Evolutionary conservation across 2,888 invertebrate species (phyloP).

Genomic region (Latrodectus elegans): DNA sequence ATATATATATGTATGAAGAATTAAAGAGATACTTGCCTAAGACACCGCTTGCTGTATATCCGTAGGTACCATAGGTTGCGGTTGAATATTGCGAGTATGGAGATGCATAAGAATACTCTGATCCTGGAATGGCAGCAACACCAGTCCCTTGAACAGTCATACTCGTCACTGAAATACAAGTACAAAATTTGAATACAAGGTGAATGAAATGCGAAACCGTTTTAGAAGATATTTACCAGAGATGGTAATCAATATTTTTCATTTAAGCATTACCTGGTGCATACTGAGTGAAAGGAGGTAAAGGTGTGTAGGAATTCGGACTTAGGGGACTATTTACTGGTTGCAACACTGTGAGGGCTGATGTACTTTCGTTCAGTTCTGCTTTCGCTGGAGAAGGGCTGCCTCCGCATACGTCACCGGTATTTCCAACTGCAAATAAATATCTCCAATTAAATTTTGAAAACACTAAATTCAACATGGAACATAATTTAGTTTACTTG

Average conservation of each 20-base stretch:
- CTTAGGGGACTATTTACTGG: slow-evolving; percentile 77
- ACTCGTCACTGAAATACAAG: slow-evolving; percentile 54
- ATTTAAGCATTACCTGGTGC: slow-evolving; percentile 79
- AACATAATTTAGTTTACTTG: too few relatives aligned
- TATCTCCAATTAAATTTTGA: too few relatives aligned
- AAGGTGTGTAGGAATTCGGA: slow-evolving; percentile 75
- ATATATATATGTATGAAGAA: neutral
- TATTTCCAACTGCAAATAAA: slow-evolving; percentile 58
- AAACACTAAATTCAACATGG: too few relatives aligned
- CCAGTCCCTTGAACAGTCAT: slow-evolving; percentile 70
- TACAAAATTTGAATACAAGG: neutral
- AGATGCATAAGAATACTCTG: slow-evolving; percentile 84
- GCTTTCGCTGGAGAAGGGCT: slow-evolving; percentile 72
- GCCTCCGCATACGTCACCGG: slow-evolving; percentile 71
- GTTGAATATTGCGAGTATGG: slow-evolving; percentile 84
- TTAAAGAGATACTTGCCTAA: slow-evolving; percentile 78
- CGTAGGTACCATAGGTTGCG: slow-evolving; percentile 78
- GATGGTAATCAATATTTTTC: neutral
- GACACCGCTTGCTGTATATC: slow-evolving; percentile 77
- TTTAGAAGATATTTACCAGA: neutral
- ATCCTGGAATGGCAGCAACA: slow-evolving; percentile 78
- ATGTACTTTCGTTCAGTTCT: slow-evolving; percentile 74
- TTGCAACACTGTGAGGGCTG: slow-evolving; percentile 79
- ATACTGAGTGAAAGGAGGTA: slow-evolving; percentile 83
- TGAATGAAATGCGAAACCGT: neutral